phyloP scores from a whole-genome alignment of 2,113 vertebrate genomes.

The Bombycilla garrulus region DNA sequence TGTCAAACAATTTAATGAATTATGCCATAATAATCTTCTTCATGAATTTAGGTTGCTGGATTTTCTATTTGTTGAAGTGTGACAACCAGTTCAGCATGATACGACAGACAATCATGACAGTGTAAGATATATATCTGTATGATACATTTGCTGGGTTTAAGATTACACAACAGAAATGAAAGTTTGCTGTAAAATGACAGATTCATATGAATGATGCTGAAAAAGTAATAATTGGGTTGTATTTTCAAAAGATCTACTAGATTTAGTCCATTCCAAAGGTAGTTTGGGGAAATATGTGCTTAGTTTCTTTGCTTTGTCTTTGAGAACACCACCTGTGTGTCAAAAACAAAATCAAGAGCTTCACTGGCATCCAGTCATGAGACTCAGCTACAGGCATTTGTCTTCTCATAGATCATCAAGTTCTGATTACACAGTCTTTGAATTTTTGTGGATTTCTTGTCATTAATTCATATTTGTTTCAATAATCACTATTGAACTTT shows the following conservation, averaged over 20 bases:
- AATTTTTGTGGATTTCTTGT: background rate
- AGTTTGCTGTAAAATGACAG: background rate
- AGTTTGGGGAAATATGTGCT: rapidly evolving
- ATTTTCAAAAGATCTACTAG: background rate
- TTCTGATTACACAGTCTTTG: background rate
- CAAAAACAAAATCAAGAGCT: background rate
- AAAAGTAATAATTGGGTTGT: background rate
- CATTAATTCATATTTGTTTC: background rate
- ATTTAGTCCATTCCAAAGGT: background rate
- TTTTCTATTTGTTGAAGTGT: background rate
- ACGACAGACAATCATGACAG: background rate
- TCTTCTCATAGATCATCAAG: background rate
- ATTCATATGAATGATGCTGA: background rate
- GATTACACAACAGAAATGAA: background rate
- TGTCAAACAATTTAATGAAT: background rate
- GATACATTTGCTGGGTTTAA: background rate
- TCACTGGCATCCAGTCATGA: background rate
- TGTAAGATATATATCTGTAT: background rate
- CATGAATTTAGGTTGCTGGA: background rate
- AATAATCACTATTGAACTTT: background rate
- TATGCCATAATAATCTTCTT: background rate
- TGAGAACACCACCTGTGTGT: background rate
- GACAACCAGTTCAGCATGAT: background rate
- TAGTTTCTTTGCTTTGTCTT: background rate
- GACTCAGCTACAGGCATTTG: background rate